Evolutionary conservation across 2,113 vertebrate genomes (phyloP).

Genomic region (Aspidoscelis tigris): DNA sequence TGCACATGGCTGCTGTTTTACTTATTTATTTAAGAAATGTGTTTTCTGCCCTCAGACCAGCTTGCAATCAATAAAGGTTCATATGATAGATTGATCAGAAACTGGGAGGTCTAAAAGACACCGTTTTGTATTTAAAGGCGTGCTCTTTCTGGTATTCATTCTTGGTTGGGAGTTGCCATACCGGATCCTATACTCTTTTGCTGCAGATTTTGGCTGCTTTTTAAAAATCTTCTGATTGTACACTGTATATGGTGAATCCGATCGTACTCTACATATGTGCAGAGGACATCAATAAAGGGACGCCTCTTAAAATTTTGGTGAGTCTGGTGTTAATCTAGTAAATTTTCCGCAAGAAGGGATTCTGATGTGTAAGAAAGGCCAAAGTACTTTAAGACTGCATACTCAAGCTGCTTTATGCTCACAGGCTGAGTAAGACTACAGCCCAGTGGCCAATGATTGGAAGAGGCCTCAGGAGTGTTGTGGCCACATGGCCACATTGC

Average conservation of each 20-base stretch:
- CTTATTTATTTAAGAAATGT: conserved; percentile 5
- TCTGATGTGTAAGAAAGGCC: conserved; percentile 8
- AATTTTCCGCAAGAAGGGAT: not conserved
- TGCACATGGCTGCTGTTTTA: not conserved
- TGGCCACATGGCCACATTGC: no score
- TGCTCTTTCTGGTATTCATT: no score
- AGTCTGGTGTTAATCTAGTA: not conserved
- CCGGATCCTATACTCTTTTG: not conserved
- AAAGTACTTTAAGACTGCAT: not conserved
- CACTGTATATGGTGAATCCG: no score
- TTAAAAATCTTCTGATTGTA: not conserved
- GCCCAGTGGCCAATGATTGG: no score
- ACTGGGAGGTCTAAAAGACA: not conserved
- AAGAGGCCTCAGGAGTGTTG: no score
- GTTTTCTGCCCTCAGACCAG: not conserved
- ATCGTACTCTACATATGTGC: not conserved
- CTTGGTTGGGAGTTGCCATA: not conserved
- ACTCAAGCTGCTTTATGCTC: not conserved
- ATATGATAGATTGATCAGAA: not conserved
- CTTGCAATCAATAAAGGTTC: conserved; percentile 2
- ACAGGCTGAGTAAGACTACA: not conserved
- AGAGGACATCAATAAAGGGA: not conserved
- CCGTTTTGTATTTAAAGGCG: not conserved
- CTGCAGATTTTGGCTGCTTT: not conserved
- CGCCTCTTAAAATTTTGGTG: not conserved